Evolutionary conservation across 2,113 vertebrate species (phyloP).

Genomic region (Ursus arctos): DNA sequence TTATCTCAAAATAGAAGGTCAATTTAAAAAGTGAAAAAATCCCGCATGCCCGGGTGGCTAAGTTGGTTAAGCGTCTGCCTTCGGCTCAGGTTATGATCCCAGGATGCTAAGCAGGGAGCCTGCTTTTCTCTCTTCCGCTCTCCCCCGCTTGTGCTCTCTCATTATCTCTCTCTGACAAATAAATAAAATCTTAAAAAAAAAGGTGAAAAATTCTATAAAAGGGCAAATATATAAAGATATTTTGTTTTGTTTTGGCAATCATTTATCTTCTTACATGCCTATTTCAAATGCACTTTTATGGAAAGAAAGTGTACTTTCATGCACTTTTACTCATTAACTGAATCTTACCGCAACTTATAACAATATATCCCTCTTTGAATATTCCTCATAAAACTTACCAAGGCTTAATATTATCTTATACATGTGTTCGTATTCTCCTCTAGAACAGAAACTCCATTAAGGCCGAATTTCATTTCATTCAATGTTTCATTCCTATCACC

Average conservation of each 20-base stretch:
- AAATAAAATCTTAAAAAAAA: neutral
- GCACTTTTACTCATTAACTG: neutral
- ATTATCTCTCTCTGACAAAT: too few relatives aligned
- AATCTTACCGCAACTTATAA: neutral
- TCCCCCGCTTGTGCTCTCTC: too few relatives aligned
- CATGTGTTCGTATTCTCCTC: neutral
- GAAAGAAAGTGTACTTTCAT: neutral
- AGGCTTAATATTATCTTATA: neutral
- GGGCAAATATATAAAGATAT: neutral
- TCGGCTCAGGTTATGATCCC: too few relatives aligned
- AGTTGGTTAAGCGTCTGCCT: too few relatives aligned
- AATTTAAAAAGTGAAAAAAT: neutral
- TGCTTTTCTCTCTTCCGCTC: too few relatives aligned
- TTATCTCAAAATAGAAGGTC: neutral
- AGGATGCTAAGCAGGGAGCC: too few relatives aligned
- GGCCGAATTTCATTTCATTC: neutral
- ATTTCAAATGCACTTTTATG: conserved; percentile 15
- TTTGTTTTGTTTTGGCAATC: neutral
- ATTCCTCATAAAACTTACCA: neutral
- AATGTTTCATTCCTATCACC: neutral
- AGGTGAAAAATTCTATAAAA: neutral
- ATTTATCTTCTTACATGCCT: neutral
- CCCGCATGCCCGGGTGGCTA: too few relatives aligned
- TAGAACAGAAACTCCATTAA: neutral
- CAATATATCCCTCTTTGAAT: neutral